Evolutionary conservation across 2,888 invertebrate species (phyloP).

Genomic region (Lypha dubia): DNA sequence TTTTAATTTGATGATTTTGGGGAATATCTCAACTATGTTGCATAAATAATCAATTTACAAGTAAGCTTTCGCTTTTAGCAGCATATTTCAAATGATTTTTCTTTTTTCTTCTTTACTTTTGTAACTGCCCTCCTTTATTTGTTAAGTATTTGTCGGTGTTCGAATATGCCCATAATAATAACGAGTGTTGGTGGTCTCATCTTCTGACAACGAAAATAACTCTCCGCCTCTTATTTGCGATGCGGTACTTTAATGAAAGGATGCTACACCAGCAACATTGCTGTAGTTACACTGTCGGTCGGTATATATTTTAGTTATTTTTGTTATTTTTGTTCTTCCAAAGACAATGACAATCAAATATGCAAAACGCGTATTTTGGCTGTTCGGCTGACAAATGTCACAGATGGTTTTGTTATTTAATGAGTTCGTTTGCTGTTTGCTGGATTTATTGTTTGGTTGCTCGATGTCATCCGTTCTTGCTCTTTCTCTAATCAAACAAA

Average conservation of each 20-base stretch:
- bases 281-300: too few species aligned
- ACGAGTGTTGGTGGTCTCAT: constrained; percentile 19
- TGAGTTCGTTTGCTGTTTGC: constrained; percentile 11
- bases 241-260: constrained; percentile 24
- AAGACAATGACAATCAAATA: constrained; percentile 47
- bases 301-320: constrained; percentile 11
- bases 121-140: not conserved
- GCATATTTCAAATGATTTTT: too few species aligned
- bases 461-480: constrained; percentile 11
- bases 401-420: constrained; percentile 53
- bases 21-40: too few species aligned
- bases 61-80: too few species aligned
- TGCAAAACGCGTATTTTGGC: constrained; percentile 50
- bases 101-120: not conserved
- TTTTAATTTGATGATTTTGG: too few species aligned
- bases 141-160: constrained; percentile 26
- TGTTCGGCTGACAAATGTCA: constrained; percentile 53
- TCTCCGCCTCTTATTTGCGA: not conserved
- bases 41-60: too few species aligned
- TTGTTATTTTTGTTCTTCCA: constrained; percentile 19
- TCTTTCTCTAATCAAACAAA: constrained; percentile 5
- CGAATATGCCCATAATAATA: constrained; percentile 15
- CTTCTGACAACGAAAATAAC: not conserved
- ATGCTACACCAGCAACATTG: constrained; percentile 25
- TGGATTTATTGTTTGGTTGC: constrained; percentile 33